Percentiles rank a stretch among this genome's conserved stretches.
These are phyloP conservation scores for Cantharis lateralis DNA, from an alignment of 2,888 invertebrate species.

Conservation along the genomic window DNA sequence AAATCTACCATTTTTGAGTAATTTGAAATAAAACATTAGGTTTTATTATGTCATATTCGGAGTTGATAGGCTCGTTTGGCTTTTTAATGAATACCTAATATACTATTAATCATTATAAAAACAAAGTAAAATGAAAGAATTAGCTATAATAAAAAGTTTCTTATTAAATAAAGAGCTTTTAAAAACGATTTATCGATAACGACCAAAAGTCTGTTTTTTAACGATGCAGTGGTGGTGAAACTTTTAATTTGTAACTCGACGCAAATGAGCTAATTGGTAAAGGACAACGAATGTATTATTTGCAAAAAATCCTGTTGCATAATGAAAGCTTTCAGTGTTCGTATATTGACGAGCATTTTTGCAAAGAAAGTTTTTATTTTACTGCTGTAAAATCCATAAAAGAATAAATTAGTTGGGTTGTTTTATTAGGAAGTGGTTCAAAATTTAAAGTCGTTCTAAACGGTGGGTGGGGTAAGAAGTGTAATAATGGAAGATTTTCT, in stretches of 20 bases:
- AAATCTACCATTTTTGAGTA: too few relatives aligned
- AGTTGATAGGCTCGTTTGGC: too few relatives aligned
- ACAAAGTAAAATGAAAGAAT: neutral
- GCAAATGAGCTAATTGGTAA: neutral
- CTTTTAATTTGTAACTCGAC: neutral
- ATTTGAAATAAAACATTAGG: too few relatives aligned
- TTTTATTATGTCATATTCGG: too few relatives aligned
- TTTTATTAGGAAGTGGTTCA: neutral
- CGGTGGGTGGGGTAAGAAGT: neutral
- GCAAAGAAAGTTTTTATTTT: neutral
- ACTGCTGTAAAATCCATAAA: neutral
- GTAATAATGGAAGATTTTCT: neutral
- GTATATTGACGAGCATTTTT: neutral
- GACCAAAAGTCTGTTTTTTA: neutral
- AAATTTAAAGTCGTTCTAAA: neutral
- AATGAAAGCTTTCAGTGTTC: neutral
- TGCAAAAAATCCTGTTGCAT: neutral
- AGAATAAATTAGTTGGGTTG: neutral
- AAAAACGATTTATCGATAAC: neutral
- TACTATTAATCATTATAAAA: too few relatives aligned
- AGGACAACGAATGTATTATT: neutral
- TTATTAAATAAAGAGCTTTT: neutral
- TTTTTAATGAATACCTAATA: too few relatives aligned
- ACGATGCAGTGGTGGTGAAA: neutral
- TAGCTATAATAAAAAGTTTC: neutral